Evolutionary conservation across 2,888 invertebrate genomes (phyloP), one percentile per base, ranked within the genome.

Genomic region (Apomyelois bistriatella): DNA sequence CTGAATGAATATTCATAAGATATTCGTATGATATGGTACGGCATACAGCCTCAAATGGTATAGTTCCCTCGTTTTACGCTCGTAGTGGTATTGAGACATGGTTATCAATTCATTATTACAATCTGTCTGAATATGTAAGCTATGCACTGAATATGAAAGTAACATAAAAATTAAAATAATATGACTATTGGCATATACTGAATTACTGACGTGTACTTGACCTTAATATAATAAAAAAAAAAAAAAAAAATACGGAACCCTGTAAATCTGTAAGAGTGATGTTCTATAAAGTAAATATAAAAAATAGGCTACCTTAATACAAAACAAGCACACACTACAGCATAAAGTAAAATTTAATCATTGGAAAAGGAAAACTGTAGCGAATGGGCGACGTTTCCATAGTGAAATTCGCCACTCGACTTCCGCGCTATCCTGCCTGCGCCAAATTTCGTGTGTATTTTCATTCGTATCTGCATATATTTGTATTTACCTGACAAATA

Each of bases 51-150:
- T 52, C 61, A 58, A 62, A 57, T 61, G 58, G 54, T 55, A 43
- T 28, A 28, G 58, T 53, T 59, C 60, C 56, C 57, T 55, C 48
- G 48, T 52, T 51, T 42, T 50, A 35, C 37, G 30, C 52, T 54
- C 40, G 51, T 36, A 46, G 43, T 50, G 57, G 52, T 59, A 59
- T 56, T 53, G 53, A 54, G 56, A 61, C 55, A 54, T 52, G 57
- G 58, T 65, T 58, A 60, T 63, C 57, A 57, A 59, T 61, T 58
- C 61, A 62, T 63, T 61, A 61, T 58, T 56, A 56, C 55, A 56
- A 61, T 58, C 57, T 52, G 30, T 28, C 12, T 40, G 15, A 49
- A 38, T 40, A 48, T 40, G 40, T 40, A 40, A 16, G 9, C 15
- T 40, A 40, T 8, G 15, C 8, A 7, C 7, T 7, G 15, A 7